Percentiles rank a stretch among this genome's conserved stretches.
Evolutionary conservation across 2,113 vertebrate species (phyloP).

Genomic region (Herpetotheres cachinnans): DNA sequence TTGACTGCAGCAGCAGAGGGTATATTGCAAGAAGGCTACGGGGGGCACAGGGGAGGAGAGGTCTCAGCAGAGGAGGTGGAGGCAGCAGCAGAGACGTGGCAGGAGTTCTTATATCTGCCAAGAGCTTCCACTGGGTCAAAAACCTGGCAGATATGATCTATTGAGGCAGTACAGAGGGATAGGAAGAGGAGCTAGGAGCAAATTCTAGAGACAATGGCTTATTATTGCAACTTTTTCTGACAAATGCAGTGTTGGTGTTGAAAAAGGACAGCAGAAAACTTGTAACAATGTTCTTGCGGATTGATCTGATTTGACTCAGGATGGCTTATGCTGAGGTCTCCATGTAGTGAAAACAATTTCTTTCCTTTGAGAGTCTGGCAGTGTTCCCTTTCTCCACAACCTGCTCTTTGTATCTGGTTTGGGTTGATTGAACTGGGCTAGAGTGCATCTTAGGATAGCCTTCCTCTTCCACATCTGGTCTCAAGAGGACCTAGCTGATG

Average conservation of each 20-base stretch:
- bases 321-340: neutral
- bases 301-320: neutral
- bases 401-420: neutral
- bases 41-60: neutral
- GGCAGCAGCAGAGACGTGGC: neutral
- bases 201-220: neutral
- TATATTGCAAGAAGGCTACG: fast-evolving
- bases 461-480: neutral
- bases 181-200: neutral
- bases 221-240: neutral
- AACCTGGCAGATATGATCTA: neutral
- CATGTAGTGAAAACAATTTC: neutral
- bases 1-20: neutral
- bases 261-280: neutral
- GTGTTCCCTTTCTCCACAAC: neutral
- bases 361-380: neutral
- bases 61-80: fast-evolving
- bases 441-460: neutral
- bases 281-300: neutral
- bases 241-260: neutral
- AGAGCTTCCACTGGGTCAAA: neutral
- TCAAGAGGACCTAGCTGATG: neutral
- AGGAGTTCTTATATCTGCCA: neutral
- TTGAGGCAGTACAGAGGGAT: neutral
- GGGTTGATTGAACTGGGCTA: neutral